These are phyloP conservation scores for Caerostris extrusa DNA, from an alignment of 1,140 invertebrate genomes.

Conservation along the genomic window DNA sequence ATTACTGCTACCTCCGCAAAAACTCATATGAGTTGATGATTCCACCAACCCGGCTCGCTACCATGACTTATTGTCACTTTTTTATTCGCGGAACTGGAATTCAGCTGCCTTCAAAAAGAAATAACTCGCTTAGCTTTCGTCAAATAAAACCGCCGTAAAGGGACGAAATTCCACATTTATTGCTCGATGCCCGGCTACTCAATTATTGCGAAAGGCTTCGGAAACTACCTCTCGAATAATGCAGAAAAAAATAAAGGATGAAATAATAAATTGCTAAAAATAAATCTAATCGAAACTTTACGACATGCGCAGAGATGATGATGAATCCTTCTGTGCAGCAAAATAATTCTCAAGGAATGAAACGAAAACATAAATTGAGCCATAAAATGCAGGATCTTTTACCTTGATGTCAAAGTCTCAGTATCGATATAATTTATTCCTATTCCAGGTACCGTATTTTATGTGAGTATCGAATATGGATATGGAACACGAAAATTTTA, in stretches of 20 bases:
- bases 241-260: neutral
- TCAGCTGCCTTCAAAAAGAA: neutral
- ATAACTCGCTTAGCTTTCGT: conserved; percentile 45
- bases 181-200: neutral
- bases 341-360: neutral
- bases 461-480: neutral
- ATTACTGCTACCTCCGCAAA: neutral
- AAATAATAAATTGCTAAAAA: neutral
- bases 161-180: conserved; percentile 15
- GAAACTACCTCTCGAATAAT: neutral
- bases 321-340: neutral
- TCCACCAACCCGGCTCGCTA: neutral
- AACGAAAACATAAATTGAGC: neutral
- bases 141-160: conserved; percentile 41
- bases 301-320: neutral
- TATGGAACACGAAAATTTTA: neutral
- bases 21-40: neutral
- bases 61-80: neutral
- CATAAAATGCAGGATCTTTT: neutral
- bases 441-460: neutral
- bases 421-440: neutral
- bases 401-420: neutral
- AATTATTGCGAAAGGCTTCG: neutral
- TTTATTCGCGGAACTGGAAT: conserved; percentile 9
- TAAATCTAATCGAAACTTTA: conserved; percentile 52